Percentiles rank a stretch among this genome's conserved stretches.
phyloP scores from a whole-genome alignment of 92 coral and sea anemone genomes.

The Phenganax subtilis region DNA sequence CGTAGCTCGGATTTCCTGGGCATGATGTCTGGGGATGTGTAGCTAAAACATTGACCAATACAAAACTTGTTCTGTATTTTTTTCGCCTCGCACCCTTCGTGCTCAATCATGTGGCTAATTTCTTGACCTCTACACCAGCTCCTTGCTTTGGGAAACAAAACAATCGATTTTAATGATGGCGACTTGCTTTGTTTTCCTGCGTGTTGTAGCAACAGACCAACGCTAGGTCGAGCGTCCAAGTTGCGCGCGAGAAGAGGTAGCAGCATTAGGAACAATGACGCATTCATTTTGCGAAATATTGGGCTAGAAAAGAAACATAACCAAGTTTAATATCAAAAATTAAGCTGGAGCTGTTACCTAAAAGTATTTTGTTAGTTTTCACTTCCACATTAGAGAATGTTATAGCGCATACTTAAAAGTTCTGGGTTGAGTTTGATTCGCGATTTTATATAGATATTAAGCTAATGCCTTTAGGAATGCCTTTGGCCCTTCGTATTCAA shows the following conservation, averaged over 20 bases:
- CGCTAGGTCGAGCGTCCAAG: constrained; percentile 8
- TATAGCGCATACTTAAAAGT: too few species aligned
- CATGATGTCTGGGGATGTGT: constrained; percentile 50
- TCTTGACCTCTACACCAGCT: constrained; percentile 60
- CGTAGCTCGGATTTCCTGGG: constrained; percentile 40
- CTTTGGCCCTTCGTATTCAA: too few species aligned
- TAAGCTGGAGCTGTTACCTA: too few species aligned
- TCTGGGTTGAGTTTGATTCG: too few species aligned
- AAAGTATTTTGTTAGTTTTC: too few species aligned
- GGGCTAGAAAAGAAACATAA: background rate
- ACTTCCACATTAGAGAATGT: too few species aligned
- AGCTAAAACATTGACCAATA: constrained; percentile 64
- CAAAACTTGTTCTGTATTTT: constrained; percentile 59
- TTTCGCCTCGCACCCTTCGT: constrained; percentile 46
- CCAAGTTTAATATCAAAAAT: background rate
- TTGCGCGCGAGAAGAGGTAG: background rate
- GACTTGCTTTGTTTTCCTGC: background rate
- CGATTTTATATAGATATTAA: too few species aligned
- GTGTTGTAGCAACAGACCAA: too few species aligned
- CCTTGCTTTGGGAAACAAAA: constrained; percentile 29
- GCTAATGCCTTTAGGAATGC: too few species aligned
- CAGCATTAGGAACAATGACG: background rate
- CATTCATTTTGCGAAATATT: background rate
- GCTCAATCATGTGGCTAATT: constrained; percentile 49
- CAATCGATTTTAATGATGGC: constrained; percentile 15